Percentiles rank a stretch among this genome's conserved stretches.
phyloP scores from a whole-genome alignment of 2,888 invertebrate species.

The Papilio gigon region DNA sequence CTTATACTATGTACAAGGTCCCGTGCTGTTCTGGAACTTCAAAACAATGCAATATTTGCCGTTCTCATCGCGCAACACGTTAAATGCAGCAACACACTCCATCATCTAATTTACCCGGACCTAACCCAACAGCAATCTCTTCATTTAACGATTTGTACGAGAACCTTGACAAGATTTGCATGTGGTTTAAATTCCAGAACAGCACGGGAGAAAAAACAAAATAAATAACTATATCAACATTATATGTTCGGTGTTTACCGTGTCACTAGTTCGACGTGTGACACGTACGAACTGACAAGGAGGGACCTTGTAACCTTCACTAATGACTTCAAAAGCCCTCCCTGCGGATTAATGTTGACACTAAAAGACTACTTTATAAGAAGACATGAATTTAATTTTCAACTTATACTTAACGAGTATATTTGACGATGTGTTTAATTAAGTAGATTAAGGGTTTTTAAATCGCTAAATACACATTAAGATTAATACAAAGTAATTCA shows the following conservation, averaged over 20 bases:
- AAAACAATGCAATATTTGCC: conserved; percentile 35
- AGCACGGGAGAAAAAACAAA: conserved; percentile 7
- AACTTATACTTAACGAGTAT: not conserved
- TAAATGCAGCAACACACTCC: conserved; percentile 9
- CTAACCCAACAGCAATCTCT: not conserved
- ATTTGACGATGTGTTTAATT: not conserved
- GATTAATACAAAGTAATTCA: not conserved
- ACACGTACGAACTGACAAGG: too few species aligned
- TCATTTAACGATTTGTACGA: conserved; percentile 28
- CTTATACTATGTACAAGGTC: conserved; percentile 34
- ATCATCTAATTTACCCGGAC: not conserved
- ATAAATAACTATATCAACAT: not conserved
- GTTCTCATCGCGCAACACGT: conserved; percentile 19
- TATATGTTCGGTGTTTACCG: too few species aligned
- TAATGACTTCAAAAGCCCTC: too few species aligned
- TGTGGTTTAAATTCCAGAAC: conserved; percentile 33
- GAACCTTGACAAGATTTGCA: conserved; percentile 27
- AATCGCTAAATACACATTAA: not conserved
- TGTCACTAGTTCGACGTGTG: too few species aligned
- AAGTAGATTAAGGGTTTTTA: not conserved
- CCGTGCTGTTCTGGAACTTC: conserved; percentile 32
- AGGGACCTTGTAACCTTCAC: too few species aligned
- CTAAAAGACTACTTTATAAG: not conserved
- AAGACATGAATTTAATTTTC: not conserved
- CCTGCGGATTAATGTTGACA: too few species aligned